Conservation (phyloP, 2,888 invertebrate genomes). For the Gandaritis pyraliata region DNA sequence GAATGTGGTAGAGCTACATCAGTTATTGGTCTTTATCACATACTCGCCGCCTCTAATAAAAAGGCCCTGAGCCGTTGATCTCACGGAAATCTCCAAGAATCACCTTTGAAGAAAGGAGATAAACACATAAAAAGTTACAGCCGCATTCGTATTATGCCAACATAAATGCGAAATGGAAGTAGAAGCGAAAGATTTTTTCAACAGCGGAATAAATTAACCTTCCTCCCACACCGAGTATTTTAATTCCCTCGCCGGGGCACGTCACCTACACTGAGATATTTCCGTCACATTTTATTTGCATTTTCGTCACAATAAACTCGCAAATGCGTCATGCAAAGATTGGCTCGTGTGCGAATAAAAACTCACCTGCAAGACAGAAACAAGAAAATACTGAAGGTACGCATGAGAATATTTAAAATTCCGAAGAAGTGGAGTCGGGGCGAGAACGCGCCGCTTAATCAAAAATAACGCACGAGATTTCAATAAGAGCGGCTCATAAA, state of each 20-base stretch:
- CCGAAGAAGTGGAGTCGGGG: constrained; percentile 42
- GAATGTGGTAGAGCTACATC: constrained; percentile 16
- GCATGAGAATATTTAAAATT: constrained; percentile 63
- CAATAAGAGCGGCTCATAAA: constrained; percentile 75
- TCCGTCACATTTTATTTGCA: constrained; percentile 44
- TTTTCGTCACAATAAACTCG: constrained; percentile 44
- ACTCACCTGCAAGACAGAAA: constrained; percentile 45
- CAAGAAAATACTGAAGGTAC: constrained; percentile 49
- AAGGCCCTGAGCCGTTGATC: constrained; percentile 27
- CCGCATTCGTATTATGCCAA: constrained; percentile 28
- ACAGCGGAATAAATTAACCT: constrained; percentile 39
- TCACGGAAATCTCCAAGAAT: constrained; percentile 22
- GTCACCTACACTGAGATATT: constrained; percentile 39
- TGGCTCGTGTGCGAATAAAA: constrained; percentile 35
- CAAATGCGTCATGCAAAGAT: constrained; percentile 44
- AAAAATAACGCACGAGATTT: constrained; percentile 75
- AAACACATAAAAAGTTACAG: constrained; percentile 34
- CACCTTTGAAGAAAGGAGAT: constrained; percentile 31
- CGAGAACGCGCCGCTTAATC: constrained; percentile 61
- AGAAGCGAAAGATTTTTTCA: constrained; percentile 40
- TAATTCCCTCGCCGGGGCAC: constrained; percentile 39
- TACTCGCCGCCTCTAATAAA: constrained; percentile 23
- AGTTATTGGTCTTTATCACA: constrained; percentile 26
- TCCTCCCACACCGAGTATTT: constrained; percentile 36
- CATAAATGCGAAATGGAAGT: constrained; percentile 35